Conservation (phyloP, 2,888 invertebrate genomes). For the Polyommatus iphigenia region DNA sequence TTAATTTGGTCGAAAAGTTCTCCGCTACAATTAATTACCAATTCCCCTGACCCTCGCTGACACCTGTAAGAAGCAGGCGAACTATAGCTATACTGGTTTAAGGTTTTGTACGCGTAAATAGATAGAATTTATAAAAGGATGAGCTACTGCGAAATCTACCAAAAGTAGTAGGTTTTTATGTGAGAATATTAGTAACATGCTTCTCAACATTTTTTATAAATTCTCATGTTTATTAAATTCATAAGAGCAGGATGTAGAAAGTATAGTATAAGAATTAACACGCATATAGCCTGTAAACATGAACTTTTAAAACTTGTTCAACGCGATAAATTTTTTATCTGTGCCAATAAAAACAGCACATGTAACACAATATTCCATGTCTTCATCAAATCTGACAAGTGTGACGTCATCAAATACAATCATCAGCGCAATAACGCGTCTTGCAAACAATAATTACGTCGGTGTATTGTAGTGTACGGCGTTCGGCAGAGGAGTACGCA, state of each 20-base stretch:
- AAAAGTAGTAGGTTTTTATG: too few relatives aligned
- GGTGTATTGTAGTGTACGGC: conserved; percentile 40
- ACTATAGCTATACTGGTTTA: neutral
- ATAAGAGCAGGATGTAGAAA: too few relatives aligned
- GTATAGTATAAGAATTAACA: too few relatives aligned
- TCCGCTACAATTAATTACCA: conserved; percentile 77
- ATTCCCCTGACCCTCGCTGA: conserved; percentile 66
- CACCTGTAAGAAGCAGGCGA: conserved; percentile 56
- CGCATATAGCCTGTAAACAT: too few relatives aligned
- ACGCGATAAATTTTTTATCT: neutral
- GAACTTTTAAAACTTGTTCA: too few relatives aligned
- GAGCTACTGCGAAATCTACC: too few relatives aligned
- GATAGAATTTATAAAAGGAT: neutral
- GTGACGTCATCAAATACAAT: neutral
- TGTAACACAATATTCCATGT: neutral
- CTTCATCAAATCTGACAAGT: neutral
- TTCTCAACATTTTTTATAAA: too few relatives aligned
- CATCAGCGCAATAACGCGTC: neutral
- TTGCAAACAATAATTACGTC: conserved; percentile 5
- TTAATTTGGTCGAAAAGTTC: conserved; percentile 75
- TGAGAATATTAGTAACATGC: too few relatives aligned
- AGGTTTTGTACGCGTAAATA: neutral
- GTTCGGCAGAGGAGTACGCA: conserved; percentile 49
- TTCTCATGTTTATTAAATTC: too few relatives aligned
- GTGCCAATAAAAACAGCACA: too few relatives aligned